Base-by-base conservation (phyloP, 2,888 invertebrate genomes). In the Xanthorhoe designata region DNA sequence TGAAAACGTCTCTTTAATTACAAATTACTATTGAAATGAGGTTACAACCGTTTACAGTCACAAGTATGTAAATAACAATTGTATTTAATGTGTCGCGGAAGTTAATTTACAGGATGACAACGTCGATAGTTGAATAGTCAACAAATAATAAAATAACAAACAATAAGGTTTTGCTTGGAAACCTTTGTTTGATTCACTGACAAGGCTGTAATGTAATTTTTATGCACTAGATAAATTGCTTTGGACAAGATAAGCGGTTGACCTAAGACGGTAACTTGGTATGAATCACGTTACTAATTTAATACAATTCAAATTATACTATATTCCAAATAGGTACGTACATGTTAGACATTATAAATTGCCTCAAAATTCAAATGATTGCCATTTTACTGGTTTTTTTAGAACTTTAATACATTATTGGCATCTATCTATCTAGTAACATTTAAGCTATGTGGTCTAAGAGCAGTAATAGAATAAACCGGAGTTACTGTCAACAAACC, bases 1-100 rank as follows among this genome's bases (percentile, higher is more conserved):
- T 59, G 38, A 42, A 51, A 38, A 51, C 38, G 59, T 59, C 59
- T 57, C 18, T 55, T 42, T 50, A 49, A 49, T 49, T 45, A 24
- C 29, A 35, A 61, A 61, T 61, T 35, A 24, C 15, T 24, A 24
- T 61, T 50, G 38, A 55, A 61, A 49, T 61, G 61, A 61, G 55
- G 38, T 45, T 45, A 42, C 50, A 32, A 54, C 18, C 17, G 32
- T 29, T 42, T 35, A 53, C 60, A 57, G 42, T 61, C 29, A 54
- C 54, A 49, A 38, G 51, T 53, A 54, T 47, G 13, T 42, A 53
- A 42, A 42, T 45, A 54, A 54, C 45, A 24, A 32, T 61, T 45
- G 53, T 47, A 29, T 49, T 49, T 49, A 49, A 49, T 54, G 45
- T n/a, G 32, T 47, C 24, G 47, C 45, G 53, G 47, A 61, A 61